These are phyloP conservation scores for Platygyra sinensis DNA, from an alignment of 64 coral and sea anemone species.

Conservation along the genomic window DNA sequence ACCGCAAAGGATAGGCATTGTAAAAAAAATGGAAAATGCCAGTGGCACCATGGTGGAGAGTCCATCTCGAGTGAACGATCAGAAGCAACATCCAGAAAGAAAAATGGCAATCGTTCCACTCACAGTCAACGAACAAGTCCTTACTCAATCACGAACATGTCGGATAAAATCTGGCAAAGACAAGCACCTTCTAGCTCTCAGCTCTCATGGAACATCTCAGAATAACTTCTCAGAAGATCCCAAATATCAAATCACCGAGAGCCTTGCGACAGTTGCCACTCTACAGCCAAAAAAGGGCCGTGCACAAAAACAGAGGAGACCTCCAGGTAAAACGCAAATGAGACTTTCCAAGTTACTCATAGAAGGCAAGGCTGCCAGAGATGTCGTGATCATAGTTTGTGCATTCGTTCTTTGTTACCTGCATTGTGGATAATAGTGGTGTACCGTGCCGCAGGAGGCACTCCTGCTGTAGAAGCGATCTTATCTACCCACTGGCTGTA, in stretches of 20 bases:
- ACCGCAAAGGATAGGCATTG: not conserved
- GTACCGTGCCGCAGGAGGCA: not conserved
- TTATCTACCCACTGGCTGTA: not conserved
- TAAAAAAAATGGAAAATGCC: not conserved
- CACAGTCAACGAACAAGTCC: not conserved
- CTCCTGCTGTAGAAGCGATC: not conserved
- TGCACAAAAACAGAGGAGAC: not conserved
- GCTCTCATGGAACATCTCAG: not conserved
- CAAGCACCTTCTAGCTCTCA: not conserved
- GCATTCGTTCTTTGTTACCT: constrained; percentile 23
- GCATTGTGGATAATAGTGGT: not conserved
- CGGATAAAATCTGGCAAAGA: not conserved
- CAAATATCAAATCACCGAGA: not conserved
- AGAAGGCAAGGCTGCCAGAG: constrained; percentile 25
- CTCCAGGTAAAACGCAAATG: not conserved
- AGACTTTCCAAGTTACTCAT: not conserved
- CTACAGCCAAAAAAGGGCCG: not conserved
- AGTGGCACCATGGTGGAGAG: not conserved
- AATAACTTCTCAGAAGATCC: not conserved
- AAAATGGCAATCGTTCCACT: not conserved
- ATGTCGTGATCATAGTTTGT: constrained; percentile 21
- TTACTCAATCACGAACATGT: not conserved
- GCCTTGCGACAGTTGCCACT: not conserved
- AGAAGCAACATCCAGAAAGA: not conserved
- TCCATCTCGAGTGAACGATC: not conserved